phyloP scores from a whole-genome alignment of 2,888 invertebrate genomes.

The Limnephilus marmoratus region DNA sequence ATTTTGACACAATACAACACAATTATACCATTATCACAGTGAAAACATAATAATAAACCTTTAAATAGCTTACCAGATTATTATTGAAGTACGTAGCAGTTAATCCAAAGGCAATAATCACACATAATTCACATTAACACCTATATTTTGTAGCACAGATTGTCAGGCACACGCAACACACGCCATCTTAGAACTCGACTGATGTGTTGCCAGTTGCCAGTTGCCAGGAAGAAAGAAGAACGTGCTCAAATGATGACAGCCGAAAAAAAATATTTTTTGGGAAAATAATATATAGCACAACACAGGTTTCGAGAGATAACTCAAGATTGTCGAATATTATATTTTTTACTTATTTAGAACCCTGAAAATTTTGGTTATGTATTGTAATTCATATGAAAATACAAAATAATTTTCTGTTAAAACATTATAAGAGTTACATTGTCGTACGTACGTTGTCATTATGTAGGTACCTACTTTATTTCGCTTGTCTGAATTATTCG shows the following conservation, averaged over 20 bases:
- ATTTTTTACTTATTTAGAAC: neutral
- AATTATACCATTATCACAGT: constrained; percentile 34
- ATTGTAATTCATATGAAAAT: too few species aligned
- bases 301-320: neutral
- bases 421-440: too few species aligned
- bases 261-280: neutral
- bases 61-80: neutral
- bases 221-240: neutral
- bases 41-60: neutral
- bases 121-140: constrained; percentile 59
- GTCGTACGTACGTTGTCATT: too few species aligned
- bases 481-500: too few species aligned
- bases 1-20: constrained; percentile 23
- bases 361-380: neutral
- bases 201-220: constrained; percentile 48
- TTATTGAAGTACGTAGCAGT: neutral
- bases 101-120: constrained; percentile 53
- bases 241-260: neutral
- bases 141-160: constrained; percentile 49
- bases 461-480: too few species aligned
- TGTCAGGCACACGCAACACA: constrained; percentile 56
- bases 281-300: neutral
- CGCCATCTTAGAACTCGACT: constrained; percentile 59
- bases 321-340: neutral
- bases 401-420: too few species aligned